Base-by-base conservation (phyloP, 2,113 vertebrate genomes). In the Fregetta grallaria region DNA sequence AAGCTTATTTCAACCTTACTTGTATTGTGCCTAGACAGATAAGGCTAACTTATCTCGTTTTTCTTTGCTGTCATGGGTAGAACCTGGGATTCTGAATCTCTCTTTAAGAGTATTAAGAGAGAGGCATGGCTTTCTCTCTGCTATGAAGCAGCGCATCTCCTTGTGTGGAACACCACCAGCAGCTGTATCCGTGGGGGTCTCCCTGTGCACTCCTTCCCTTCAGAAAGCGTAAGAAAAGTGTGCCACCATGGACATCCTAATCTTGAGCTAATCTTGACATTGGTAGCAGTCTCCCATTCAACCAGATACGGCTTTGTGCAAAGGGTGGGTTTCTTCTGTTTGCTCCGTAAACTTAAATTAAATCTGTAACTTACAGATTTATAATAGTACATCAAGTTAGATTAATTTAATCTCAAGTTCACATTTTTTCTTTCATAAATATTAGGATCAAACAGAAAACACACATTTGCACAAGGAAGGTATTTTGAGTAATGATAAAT, bases 1-100 rank as follows among this genome's bases (percentile, higher is more conserved):
- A 98, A 98, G 99, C 96, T 29, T 26, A 1, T 21, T 92, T 91
- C 75, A 86, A 9, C 78, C 81, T 70, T 73, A 47, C 84, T 56
- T 92, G 68, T 11, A 5, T 7, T 75, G 65, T 74, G 32, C 72
- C 34, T 42, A 30, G 34, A 47, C 23, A 49, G 80, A 45, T 67
- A 63, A 88, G 56, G 79, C 79, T 75, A 92, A 94, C 65, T 38
- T 80, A 13, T 30, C 34, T 86, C 10, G 1, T 88, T 94, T 88
- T 52, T 90, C 63, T 86, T 93, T 92, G 59, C 86, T 91, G 47
- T 96, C 3, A 0, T 88, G 88, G 76, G 76, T 94, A 74, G 55
- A 92, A 73, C 38, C 55, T 90, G 86, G 72, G 55, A 77, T 86
- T 96, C 79, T 90, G 79, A 90, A 47, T 63, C 19, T 92, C 55